Evolutionary conservation across 2,888 invertebrate species (phyloP), one percentile per base, ranked within the genome.

Genomic region (Pseudanteris insignis): DNA sequence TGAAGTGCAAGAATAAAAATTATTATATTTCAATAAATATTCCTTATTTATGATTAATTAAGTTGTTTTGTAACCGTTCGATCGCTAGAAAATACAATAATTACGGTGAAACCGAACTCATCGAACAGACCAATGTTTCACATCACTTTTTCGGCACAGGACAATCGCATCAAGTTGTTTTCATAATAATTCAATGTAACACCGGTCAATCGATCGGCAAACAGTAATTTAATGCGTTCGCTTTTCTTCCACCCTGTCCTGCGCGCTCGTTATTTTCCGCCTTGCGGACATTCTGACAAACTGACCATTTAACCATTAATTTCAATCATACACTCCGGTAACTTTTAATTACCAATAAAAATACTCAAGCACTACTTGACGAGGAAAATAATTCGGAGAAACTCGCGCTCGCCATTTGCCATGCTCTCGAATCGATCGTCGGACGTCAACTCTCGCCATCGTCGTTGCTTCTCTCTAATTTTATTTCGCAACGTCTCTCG

Each of bases 271-370:
- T 68, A 68, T 66, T 54, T 67, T 66, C 63, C 64, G 61, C 59
- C 68, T 70, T 43, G 60, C 64, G 62, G 71, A 61, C 64, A 60
- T 64, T 64, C 53, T 60, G 64, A 69, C 64, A 66, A 64, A 72
- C 72, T 73, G 74, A 73, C 75, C 74, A 66, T 73, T 76, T 77
- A 75, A 73, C 76, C 78, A 76, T 78, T 76, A 76, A 77, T 77
- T 75, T 71, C 75, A 76, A 77, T 78, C 74, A 75, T 74, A 74
- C 76, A 73, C 72, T 58, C 71, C 67, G 70, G 68, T 74, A 71
- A 72, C 66, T 78, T 78, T 79, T 78, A 79, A 79, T 79, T 77
- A 78, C 73, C 76, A 73, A 77, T 78, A 77, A 79, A 74, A 78
- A 76, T 72, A 66, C 70, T 65, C 68, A 67, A 67, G 63, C 69